phyloP scores from a whole-genome alignment of 2,113 vertebrate species.

The Macquaria ambigua region DNA sequence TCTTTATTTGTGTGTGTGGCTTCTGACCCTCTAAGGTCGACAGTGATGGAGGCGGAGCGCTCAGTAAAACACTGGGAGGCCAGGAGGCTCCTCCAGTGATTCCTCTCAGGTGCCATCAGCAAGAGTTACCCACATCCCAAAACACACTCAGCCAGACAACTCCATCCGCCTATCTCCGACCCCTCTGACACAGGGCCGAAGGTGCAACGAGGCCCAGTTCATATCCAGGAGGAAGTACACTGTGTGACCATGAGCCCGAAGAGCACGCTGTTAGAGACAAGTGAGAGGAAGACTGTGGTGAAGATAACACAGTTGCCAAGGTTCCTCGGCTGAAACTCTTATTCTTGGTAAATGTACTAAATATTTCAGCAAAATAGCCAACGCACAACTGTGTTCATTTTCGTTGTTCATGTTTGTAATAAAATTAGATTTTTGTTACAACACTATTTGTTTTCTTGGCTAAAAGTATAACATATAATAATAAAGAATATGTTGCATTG shows the following conservation, averaged over 20 bases:
- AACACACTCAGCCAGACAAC: background rate
- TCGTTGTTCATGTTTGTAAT: background rate
- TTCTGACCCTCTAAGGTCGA: background rate
- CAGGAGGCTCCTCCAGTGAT: slow-evolving; percentile 41
- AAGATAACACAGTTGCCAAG: background rate
- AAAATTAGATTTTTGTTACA: background rate
- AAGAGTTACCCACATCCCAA: background rate
- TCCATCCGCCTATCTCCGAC: background rate
- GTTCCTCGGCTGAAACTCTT: slow-evolving; percentile 10
- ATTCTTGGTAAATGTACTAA: background rate
- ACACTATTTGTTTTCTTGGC: background rate
- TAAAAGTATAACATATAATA: background rate
- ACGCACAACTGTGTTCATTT: background rate
- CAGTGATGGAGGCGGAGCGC: slow-evolving; percentile 7
- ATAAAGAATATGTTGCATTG: background rate
- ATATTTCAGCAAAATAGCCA: background rate
- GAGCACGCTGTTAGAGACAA: background rate
- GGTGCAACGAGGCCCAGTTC: background rate
- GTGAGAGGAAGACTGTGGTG: slow-evolving; percentile 26
- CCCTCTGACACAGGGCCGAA: background rate
- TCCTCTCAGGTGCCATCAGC: slow-evolving; percentile 56
- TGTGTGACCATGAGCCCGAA: background rate
- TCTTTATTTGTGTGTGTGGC: background rate
- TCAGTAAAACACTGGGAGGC: slow-evolving; percentile 34
- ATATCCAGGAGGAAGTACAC: background rate